Evolutionary conservation across 2,797 vertebrate genomes (phyloP).

Genomic region (Hoplostethus mediterraneus): DNA sequence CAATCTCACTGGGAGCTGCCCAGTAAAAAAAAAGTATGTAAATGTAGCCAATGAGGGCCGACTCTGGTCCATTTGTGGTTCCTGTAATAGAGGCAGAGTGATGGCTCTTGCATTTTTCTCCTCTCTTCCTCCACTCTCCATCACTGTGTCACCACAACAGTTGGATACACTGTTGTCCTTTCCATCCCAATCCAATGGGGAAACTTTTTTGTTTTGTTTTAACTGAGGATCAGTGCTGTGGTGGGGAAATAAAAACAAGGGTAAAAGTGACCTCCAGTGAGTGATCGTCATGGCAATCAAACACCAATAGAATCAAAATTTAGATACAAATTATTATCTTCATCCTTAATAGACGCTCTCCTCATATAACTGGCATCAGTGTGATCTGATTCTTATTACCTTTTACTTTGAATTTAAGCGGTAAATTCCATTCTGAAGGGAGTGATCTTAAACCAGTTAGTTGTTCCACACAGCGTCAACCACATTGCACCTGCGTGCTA

Average conservation of each 20-base stretch:
- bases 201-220: too few relatives aligned
- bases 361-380: too few relatives aligned
- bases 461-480: background rate
- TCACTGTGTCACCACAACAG: background rate
- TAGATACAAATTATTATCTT: too few relatives aligned
- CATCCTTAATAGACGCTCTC: too few relatives aligned
- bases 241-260: too few relatives aligned
- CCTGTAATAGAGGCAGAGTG: background rate
- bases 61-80: slow-evolving; percentile 1
- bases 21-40: background rate
- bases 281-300: too few relatives aligned
- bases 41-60: slow-evolving; percentile 18
- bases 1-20: background rate
- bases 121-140: background rate
- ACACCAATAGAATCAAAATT: too few relatives aligned
- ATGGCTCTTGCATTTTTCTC: background rate
- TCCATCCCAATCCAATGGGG: background rate
- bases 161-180: background rate
- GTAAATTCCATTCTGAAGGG: background rate
- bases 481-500: background rate
- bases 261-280: too few relatives aligned
- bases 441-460: background rate
- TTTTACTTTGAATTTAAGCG: too few relatives aligned
- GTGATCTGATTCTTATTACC: too few relatives aligned
- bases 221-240: too few relatives aligned